Base-by-base conservation (phyloP, 2,888 invertebrate species). In the Sinohyriopsis cumingii region DNA sequence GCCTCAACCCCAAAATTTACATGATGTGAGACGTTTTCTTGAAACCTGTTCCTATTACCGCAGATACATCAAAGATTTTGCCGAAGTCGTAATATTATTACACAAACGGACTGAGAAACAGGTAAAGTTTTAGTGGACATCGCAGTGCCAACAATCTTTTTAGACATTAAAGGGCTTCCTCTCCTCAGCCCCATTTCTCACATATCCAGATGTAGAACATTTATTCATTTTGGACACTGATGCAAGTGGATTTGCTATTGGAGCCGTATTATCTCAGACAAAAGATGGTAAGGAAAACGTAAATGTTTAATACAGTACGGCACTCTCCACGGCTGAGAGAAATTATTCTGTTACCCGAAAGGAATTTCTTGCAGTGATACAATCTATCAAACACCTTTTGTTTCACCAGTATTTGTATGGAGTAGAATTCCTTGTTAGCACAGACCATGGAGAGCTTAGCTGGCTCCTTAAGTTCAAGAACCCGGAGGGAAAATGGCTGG, bases 331-430 rank as follows among this genome's bases (percentile, higher is more conserved):
- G 75, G 6, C 74, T 64, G n/a, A n/a, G n/a, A n/a, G n/a, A n/a
- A n/a, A n/a, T n/a, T n/a, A n/a, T n/a, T n/a, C n/a, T n/a, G n/a
- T n/a, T n/a, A n/a, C n/a, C n/a, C n/a, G n/a, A n/a, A n/a, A n/a
- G n/a, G n/a, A n/a, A n/a, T n/a, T n/a, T n/a, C n/a, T n/a, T n/a
- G n/a, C n/a, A n/a, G n/a, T n/a, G n/a, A n/a, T n/a, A n/a, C n/a
- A n/a, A n/a, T n/a, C n/a, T n/a, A n/a, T n/a, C n/a, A n/a, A n/a
- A n/a, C n/a, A n/a, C n/a, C n/a, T n/a, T n/a, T n/a, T n/a, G n/a
- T n/a, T n/a, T n/a, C 75, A 74, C 33, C 73, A 67, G 45, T 76
- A 78, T 67, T 57, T 80, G 28, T 77, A 73, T 69, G 78, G 77
- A 22, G 45, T 55, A 25, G 25, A 64, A 1, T 67, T 74, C 56